Evolutionary conservation across 2,888 invertebrate genomes (phyloP), one percentile per base, ranked within the genome.

Genomic region (Lasioglossum oenotherae): DNA sequence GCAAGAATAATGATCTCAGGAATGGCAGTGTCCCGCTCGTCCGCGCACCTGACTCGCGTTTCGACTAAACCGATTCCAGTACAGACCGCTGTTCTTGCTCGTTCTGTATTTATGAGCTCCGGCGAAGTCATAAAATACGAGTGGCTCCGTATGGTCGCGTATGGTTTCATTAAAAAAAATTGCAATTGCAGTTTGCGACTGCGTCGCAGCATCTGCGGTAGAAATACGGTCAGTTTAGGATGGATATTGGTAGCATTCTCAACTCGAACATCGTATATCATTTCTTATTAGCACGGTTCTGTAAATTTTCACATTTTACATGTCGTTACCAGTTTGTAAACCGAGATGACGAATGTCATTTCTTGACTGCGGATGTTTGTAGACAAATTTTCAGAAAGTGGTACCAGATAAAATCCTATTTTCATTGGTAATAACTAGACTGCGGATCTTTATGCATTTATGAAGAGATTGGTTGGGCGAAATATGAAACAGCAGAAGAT

Each of bases 91-190:
- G 64, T 67, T 35, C 35, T 67, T 67, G 35, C 64, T 77, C 35
- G 23, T 60, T 16, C 46, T 46, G 64, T 77, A 67, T 77, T 69
- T 77, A 69, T 77, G 49, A 69, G 69, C n/a, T 19, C 49, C 27
- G 19, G 27, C 49, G 16, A 69, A n/a, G 38, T 53, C 69, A 69
- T 77, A 77, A 69, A 77, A 77, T 67, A 69, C 69, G 69, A 19
- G 77, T 77, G 69, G 77, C 46, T 77, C 67, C 2, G 49, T 49
- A 67, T 19, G 53, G 38, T 77, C 69, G 23, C 53, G 46, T 53
- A 67, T 46, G 38, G 53, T 69, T 23, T 35, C 67, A 35, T 49
- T 77, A n/a, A 67, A 77, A 77, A 49, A 49, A 53, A 69, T 78
- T 71, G 71, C 71, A 27, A 27, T 71, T 38, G 78, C 44, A 46